Conservation (phyloP, 2,113 vertebrate species). For the Cricetomys ansorgei region DNA sequence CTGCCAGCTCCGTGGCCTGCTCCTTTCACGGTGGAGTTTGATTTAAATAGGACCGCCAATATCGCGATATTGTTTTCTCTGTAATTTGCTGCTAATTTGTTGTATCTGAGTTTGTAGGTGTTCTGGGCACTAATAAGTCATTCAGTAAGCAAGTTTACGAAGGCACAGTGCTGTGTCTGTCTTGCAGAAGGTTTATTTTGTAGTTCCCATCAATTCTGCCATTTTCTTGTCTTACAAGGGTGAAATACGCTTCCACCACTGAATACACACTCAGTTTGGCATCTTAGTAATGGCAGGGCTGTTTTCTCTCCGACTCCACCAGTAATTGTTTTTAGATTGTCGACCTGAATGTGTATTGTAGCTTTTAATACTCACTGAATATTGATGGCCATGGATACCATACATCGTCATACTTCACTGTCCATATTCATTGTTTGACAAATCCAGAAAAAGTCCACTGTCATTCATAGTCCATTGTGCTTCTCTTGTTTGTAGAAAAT, state of each 20-base stretch:
- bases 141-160: slow-evolving; percentile 9
- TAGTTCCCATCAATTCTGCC: background rate
- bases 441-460: background rate
- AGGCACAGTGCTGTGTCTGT: background rate
- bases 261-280: background rate
- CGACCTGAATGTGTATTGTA: background rate
- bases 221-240: background rate
- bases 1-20: slow-evolving; percentile 75
- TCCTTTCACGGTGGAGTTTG: slow-evolving; percentile 64
- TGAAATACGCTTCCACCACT: background rate
- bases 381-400: background rate
- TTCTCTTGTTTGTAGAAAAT: slow-evolving; percentile 24
- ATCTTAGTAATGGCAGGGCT: background rate
- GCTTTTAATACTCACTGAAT: slow-evolving; percentile 4
- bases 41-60: slow-evolving; percentile 37
- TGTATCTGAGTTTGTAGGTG: slow-evolving; percentile 55
- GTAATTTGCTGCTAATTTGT: slow-evolving; percentile 61
- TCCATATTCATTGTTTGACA: background rate
- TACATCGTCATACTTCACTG: background rate
- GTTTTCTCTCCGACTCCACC: background rate
- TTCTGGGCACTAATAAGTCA: slow-evolving; percentile 41
- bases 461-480: background rate
- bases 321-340: slow-evolving; percentile 18
- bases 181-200: background rate
- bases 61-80: slow-evolving; percentile 42